Percentiles rank a stretch among this genome's conserved stretches.
These are phyloP conservation scores for Macropus fuliginosus DNA, from an alignment of 2,797 vertebrate species.

Conservation along the genomic window DNA sequence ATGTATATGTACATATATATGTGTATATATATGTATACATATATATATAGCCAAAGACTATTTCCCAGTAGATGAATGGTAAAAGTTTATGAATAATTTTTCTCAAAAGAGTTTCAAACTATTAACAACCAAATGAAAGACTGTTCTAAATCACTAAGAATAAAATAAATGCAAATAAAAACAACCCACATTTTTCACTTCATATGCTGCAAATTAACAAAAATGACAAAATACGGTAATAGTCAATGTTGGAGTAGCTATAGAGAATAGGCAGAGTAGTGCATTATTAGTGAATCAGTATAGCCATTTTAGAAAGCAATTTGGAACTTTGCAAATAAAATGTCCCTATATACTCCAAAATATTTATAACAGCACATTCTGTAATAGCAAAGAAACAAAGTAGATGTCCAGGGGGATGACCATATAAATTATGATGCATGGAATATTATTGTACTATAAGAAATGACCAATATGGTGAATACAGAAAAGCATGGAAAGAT, in stretches of 20 bases:
- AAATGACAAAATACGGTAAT: not conserved
- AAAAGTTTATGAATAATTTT: not conserved
- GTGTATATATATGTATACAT: too few species aligned
- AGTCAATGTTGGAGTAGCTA: not conserved
- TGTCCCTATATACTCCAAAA: not conserved
- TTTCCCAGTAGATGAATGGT: not conserved
- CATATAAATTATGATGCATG: too few species aligned
- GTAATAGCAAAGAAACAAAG: too few species aligned
- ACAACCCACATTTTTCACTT: not conserved
- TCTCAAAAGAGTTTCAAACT: not conserved
- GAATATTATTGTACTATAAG: too few species aligned
- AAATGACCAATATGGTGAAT: too few species aligned
- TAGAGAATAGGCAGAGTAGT: not conserved
- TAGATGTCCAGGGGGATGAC: too few species aligned
- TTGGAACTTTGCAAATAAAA: not conserved
- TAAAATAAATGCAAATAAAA: not conserved
- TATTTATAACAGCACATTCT: too few species aligned
- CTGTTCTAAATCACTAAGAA: not conserved
- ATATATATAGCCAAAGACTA: not conserved
- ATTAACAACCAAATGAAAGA: not conserved
- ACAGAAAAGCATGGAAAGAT: too few species aligned
- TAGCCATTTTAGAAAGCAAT: not conserved
- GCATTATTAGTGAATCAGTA: not conserved
- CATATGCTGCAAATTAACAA: not conserved
- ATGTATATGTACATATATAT: too few species aligned